Percentiles rank a stretch among this genome's conserved stretches.
Conservation (phyloP, 2,888 invertebrate genomes). For the Subacronicta megacephala region DNA sequence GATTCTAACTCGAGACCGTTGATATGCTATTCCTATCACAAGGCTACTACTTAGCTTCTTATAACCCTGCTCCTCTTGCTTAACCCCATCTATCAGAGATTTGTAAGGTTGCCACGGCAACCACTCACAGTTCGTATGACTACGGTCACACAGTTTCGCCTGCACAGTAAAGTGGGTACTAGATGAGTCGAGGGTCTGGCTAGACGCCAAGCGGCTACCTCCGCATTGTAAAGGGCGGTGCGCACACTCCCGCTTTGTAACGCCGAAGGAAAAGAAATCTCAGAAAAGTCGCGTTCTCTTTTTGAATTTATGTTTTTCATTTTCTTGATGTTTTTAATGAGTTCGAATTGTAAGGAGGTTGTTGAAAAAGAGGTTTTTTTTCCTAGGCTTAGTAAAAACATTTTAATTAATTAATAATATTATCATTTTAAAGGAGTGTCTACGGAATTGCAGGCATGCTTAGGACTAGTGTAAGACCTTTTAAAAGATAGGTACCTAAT, state of each 20-base stretch:
- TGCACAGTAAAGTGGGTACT: slow-evolving; percentile 72
- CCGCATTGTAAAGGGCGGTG: slow-evolving; percentile 53
- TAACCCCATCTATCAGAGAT: slow-evolving; percentile 47
- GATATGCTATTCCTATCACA: too few species aligned
- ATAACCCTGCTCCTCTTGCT: slow-evolving; percentile 34
- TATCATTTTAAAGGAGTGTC: too few species aligned
- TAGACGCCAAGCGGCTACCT: slow-evolving; percentile 64
- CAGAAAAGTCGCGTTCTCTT: slow-evolving; percentile 4
- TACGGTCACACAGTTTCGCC: slow-evolving; percentile 61
- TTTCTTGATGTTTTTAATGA: slow-evolving; percentile 15
- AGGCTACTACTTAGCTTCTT: too few species aligned
- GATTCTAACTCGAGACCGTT: too few species aligned
- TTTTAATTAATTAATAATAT: too few species aligned
- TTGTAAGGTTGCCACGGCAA: slow-evolving; percentile 49
- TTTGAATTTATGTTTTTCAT: slow-evolving; percentile 3
- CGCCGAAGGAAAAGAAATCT: slow-evolving; percentile 6
- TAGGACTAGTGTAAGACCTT: too few species aligned
- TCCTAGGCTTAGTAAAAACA: too few species aligned
- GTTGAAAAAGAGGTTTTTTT: not conserved
- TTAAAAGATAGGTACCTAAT: too few species aligned
- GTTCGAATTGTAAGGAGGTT: not conserved
- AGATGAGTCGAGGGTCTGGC: slow-evolving; percentile 76
- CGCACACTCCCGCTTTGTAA: slow-evolving; percentile 12
- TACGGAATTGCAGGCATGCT: too few species aligned
- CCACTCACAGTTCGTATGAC: slow-evolving; percentile 59